Evolutionary conservation across 2,797 vertebrate genomes (phyloP), one percentile per base, ranked within the genome.

Genomic region (Oreonectes daqikongensis): DNA sequence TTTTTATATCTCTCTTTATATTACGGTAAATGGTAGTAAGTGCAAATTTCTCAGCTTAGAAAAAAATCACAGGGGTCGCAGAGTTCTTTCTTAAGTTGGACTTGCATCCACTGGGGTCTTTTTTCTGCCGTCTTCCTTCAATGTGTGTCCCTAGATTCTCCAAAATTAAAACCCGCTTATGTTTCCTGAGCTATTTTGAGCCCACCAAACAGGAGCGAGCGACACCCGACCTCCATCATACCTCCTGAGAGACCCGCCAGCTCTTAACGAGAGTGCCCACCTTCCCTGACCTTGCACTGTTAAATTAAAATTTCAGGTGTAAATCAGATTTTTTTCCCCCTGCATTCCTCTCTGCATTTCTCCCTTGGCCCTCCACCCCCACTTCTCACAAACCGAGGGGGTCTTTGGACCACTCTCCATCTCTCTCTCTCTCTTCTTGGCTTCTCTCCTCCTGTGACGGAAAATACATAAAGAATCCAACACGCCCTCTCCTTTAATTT

Each of bases 191-290:
- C 86, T 88, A 83, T 86, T 84, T 82, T 84, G 76, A 79, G 84
- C 78, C 79, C 67, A 79, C 84, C 85, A 79, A 80, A 85, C 84
- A 82, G 80, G 81, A 82, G 79, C 76, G 82, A 42, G 83, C 87
- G 89, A 88, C 87, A 87, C 82, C 74, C 74, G 69, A 77, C 82
- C 85, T 90, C 85, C 82, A 87, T 89, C 88, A 89, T 82, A 59
- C 84, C 75, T 84, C 78, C 75, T 82, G 67, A 32, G 81, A 80
- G 83, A 84, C 81, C 73, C 52, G 63, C 66, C 42, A 64, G 52
- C 72, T 77, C 80, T 82, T 85, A 85, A 84, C 85, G 50, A 84
- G 85, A 72, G 72, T 66, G 30, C 48, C 77, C 76, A 84, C 80
- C 84, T 82, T 77, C 78, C 38, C 46, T 81, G 79, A 82, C 84